Base-by-base conservation (phyloP, 2,888 invertebrate genomes). In the Heteromyza rotundicornis region DNA sequence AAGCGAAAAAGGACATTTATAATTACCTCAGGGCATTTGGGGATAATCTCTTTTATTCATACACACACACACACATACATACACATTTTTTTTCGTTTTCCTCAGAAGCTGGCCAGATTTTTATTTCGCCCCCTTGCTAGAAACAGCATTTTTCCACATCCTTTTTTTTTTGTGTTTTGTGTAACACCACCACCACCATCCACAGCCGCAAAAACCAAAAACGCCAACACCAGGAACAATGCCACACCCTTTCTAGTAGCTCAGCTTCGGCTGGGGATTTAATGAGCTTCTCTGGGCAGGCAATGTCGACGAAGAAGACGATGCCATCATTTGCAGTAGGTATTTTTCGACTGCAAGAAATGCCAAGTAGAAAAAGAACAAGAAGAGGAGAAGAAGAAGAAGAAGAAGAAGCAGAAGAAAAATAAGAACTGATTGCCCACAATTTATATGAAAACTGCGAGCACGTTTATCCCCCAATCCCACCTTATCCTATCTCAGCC, bases 21-120 rank as follows among this genome's bases (percentile, higher is more conserved):
- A 78, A 78, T 79, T 78, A 79, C 79, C 79, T 72, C 67, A 64
- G 78, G 78, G 79, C 70, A 75, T 75, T 76, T 77, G 70, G 73
- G 72, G 74, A 72, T 75, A 74, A 69, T 71, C 73, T 75, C 67
- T 55, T 22, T 35, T 55, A 19, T n/a, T n/a, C n/a, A n/a, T n/a
- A n/a, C n/a, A n/a, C n/a, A n/a, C n/a, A n/a, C n/a, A n/a, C n/a
- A n/a, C n/a, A n/a, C n/a, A n/a, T n/a, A n/a, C n/a, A n/a, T n/a
- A n/a, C 19, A 12, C 55, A 55, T 59, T 40, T 53, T 49, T 14
- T 50, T 19, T 23, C 36, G 57, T 50, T n/a, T n/a, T n/a, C 17
- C 14, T 10, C 44, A 50, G 36, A 22, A 16, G 44, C 59, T 54
- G 23, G 72, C 66, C 71, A 68, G 75, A 75, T 70, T 68, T 69